Evolutionary conservation across 2,888 invertebrate genomes (phyloP), one percentile per base, ranked within the genome.

Genomic region (Invenusta paracnida): DNA sequence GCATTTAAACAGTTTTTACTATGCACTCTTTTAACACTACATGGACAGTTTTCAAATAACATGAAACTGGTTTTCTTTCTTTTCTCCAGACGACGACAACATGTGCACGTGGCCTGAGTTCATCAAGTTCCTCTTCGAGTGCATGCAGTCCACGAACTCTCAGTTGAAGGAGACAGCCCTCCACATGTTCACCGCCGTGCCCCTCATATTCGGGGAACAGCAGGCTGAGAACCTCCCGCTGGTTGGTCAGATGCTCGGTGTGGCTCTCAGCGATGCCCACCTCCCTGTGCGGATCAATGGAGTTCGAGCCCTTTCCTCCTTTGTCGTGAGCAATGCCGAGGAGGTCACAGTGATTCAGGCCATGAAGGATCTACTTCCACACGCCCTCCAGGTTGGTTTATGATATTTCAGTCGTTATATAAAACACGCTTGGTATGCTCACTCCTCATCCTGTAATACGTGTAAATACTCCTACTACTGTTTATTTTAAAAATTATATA

Each of bases 71-170:
- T n/a, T 85, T 0, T 28, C 0, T 85, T 31, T 86, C n/a, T 23
- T 29, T n/a, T 25, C 2, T 89, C n/a, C 88, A 92, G 97, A 97
- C 90, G 97, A 97, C 89, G 96, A 96, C 91, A 96, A 97, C 84
- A 96, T 95, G 90, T 97, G 97, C 92, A 95, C 95, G 88, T 98
- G 98, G 98, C 96, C 96, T 11, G 97, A 98, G 91, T 96, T 98
- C 91, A 93, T 99, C 88, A 92, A 93, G 87, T 98, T 97, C 91
- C 93, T 99, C 90, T 98, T 98, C 92, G 95, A 96, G 91, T 96
- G 96, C 92, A 96, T 96, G 83, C 95, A 94, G 91, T 95, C 96
- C 73, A 93, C 94, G 82, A 94, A 95, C 89, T 93, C 95, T 29
- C 94, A 94, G 88, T 93, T 97, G 86, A 96, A 96, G 92, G 97